phyloP scores from a whole-genome alignment of 2,797 vertebrate species.

The Enteromius thamalakanensis region DNA sequence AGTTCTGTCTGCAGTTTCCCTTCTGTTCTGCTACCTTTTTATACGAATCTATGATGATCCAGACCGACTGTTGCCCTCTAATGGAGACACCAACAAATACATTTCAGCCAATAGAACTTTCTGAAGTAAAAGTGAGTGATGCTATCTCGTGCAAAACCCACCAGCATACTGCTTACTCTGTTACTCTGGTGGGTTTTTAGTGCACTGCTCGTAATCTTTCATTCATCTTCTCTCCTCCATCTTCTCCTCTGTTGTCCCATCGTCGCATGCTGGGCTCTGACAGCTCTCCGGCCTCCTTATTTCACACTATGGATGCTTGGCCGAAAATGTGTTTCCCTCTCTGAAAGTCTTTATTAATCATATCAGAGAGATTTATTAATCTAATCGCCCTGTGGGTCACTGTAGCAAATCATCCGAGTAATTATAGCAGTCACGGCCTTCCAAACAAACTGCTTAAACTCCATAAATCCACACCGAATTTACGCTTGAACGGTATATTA shows the following conservation, averaged over 20 bases:
- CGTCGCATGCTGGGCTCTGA: slow-evolving; percentile 69
- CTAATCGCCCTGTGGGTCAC: slow-evolving; percentile 58
- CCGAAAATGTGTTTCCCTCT: slow-evolving; percentile 53
- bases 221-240: slow-evolving; percentile 36
- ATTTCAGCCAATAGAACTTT: background rate
- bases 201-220: slow-evolving; percentile 19
- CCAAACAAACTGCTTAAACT: slow-evolving; percentile 63
- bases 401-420: slow-evolving; percentile 62
- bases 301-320: slow-evolving; percentile 76
- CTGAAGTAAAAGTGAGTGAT: background rate
- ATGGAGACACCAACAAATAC: slow-evolving; percentile 29
- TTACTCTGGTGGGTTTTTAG: background rate
- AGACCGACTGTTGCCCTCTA: slow-evolving; percentile 29
- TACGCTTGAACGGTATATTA: slow-evolving; percentile 71
- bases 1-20: background rate
- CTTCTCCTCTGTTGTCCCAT: slow-evolving; percentile 53
- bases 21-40: background rate
- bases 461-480: slow-evolving; percentile 69
- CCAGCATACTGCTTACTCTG: background rate
- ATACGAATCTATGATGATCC: background rate
- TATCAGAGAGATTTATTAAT: slow-evolving; percentile 56
- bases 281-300: slow-evolving; percentile 77
- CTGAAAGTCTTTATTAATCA: slow-evolving; percentile 59
- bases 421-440: slow-evolving; percentile 65
- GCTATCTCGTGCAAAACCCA: background rate